Evolutionary conservation across 1,140 invertebrate genomes (phyloP).

Genomic region (Agrilus planipennis): DNA sequence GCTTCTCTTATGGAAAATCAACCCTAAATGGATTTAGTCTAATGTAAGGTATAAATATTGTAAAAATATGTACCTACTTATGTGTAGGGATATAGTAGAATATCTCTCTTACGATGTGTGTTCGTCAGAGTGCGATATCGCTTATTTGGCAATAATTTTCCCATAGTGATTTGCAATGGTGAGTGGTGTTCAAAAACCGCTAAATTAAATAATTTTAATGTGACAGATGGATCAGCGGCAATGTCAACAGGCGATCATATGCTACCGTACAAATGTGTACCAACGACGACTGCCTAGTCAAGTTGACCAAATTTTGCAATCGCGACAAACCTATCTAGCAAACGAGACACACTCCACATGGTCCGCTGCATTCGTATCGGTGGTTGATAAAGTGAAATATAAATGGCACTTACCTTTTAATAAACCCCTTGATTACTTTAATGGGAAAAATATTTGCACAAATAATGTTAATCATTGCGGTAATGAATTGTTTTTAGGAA

Average conservation of each 20-base stretch:
- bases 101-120: too few relatives aligned
- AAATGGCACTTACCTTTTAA: constrained; percentile 30
- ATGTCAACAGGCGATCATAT: constrained; percentile 33
- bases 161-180: constrained; percentile 11
- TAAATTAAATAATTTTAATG: constrained; percentile 34
- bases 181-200: constrained; percentile 15
- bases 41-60: too few relatives aligned
- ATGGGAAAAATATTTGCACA: too few relatives aligned
- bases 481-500: too few relatives aligned
- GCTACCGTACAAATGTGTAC: constrained; percentile 29
- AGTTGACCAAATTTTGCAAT: constrained; percentile 10
- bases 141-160: constrained; percentile 11
- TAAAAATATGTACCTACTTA: too few relatives aligned
- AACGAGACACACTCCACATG: not conserved
- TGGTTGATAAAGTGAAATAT: constrained; percentile 27
- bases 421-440: constrained; percentile 16
- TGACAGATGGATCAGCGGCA: constrained; percentile 28
- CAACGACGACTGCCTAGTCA: too few relatives aligned
- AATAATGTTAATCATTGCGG: too few relatives aligned
- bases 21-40: too few relatives aligned
- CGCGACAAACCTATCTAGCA: not conserved
- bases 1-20: too few relatives aligned
- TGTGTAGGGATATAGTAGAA: too few relatives aligned
- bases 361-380: constrained; percentile 16
- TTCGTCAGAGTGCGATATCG: too few relatives aligned